These are phyloP conservation scores for Tachina lurida DNA, from an alignment of 2,888 invertebrate species.

Conservation along the genomic window DNA sequence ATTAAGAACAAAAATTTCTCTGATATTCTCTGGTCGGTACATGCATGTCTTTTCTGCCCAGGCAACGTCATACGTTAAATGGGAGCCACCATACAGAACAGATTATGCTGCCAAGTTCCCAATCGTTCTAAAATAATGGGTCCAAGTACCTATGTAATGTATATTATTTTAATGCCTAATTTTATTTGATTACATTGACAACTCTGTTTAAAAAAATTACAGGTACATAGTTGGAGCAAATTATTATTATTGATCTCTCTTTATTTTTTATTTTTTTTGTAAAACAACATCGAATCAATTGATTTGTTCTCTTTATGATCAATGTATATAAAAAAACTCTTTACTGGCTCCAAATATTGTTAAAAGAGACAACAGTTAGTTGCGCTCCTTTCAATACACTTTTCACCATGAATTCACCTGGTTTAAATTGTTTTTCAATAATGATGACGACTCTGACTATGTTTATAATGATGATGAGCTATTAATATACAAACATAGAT, in stretches of 20 bases:
- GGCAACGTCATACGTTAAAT: too few relatives aligned
- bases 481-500: neutral
- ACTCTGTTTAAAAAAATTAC: neutral
- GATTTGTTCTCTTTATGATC: neutral
- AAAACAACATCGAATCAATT: neutral
- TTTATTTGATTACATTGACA: neutral
- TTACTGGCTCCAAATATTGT: neutral
- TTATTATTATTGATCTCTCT: neutral
- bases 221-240: neutral
- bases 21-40: too few relatives aligned
- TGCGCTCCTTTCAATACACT: neutral
- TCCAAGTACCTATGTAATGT: neutral
- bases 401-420: conserved; percentile 1
- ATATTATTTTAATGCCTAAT: neutral
- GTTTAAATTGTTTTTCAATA: conserved; percentile 10
- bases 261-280: neutral
- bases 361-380: neutral
- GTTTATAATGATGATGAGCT: conserved; percentile 16
- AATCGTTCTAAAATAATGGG: too few relatives aligned
- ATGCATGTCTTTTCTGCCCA: too few relatives aligned
- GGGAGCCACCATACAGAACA: too few relatives aligned
- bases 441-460: neutral
- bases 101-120: too few relatives aligned
- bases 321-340: neutral
- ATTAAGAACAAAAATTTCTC: too few relatives aligned